Evolutionary conservation across 2,888 invertebrate genomes (phyloP).

Genomic region (Xanthorhoe spadicearia): DNA sequence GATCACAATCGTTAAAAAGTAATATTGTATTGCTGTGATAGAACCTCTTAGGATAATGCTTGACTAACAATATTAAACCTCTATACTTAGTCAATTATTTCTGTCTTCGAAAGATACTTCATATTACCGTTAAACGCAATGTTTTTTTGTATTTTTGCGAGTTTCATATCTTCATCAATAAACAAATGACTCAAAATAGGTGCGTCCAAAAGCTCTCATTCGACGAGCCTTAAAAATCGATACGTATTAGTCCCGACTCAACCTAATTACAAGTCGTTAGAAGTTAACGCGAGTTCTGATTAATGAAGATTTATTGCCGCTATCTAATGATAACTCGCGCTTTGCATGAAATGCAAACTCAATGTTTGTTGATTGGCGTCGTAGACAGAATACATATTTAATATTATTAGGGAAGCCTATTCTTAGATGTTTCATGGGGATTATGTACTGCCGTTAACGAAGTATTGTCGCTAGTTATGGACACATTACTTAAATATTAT

Average conservation of each 20-base stretch:
- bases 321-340: slow-evolving; percentile 59
- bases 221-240: slow-evolving; percentile 41
- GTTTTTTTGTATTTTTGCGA: background rate
- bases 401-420: background rate
- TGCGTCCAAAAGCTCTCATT: slow-evolving; percentile 30
- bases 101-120: too few species aligned
- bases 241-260: slow-evolving; percentile 49
- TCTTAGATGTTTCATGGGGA: background rate
- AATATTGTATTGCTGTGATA: background rate
- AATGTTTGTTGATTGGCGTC: slow-evolving; percentile 31
- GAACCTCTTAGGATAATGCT: background rate
- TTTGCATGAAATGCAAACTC: slow-evolving; percentile 46
- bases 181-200: slow-evolving; percentile 26
- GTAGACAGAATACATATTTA: slow-evolving; percentile 11
- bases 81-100: too few species aligned
- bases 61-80: too few species aligned
- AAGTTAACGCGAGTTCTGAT: slow-evolving; percentile 64
- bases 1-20: background rate
- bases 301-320: slow-evolving; percentile 69
- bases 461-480: background rate
- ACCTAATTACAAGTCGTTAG: slow-evolving; percentile 69
- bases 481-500: too few species aligned
- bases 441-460: background rate
- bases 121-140: background rate
- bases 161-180: background rate